A percentile compares a stretch with the other conserved stretches of the same genome.
These are phyloP conservation scores for Eulemur coronatus DNA, from an alignment of 2,797 vertebrate genomes.

Conservation along the genomic window DNA sequence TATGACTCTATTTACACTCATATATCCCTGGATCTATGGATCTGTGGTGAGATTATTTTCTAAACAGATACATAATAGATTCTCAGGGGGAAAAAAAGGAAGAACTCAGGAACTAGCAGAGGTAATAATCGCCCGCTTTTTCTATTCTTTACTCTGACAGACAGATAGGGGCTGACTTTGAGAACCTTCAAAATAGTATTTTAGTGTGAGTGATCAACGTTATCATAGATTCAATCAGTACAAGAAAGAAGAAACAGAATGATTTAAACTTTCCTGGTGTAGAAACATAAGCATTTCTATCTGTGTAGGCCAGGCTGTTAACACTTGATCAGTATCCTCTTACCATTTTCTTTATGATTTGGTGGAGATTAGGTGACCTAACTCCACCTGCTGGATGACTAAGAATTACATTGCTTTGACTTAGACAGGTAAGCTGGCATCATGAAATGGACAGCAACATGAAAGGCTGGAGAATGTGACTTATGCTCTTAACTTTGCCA, in stretches of 20 bases:
- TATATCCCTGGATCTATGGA: background rate
- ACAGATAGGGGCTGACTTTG: background rate
- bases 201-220: background rate
- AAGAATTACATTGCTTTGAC: background rate
- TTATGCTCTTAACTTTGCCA: background rate
- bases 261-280: background rate
- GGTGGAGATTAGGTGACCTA: conserved; percentile 23
- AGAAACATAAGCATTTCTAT: background rate
- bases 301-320: background rate
- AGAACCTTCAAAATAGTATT: background rate
- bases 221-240: background rate
- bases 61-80: background rate
- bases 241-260: background rate
- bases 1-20: background rate
- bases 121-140: background rate
- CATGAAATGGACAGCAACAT: background rate
- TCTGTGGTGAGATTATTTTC: background rate
- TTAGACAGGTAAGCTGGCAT: background rate
- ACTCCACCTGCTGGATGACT: conserved; percentile 67
- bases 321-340: background rate
- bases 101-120: background rate
- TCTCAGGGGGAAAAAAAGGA: background rate
- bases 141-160: background rate
- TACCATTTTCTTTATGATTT: background rate
- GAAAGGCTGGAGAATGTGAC: background rate